phyloP scores from a whole-genome alignment of 2,888 invertebrate species.

The Scaptomyza flava region DNA sequence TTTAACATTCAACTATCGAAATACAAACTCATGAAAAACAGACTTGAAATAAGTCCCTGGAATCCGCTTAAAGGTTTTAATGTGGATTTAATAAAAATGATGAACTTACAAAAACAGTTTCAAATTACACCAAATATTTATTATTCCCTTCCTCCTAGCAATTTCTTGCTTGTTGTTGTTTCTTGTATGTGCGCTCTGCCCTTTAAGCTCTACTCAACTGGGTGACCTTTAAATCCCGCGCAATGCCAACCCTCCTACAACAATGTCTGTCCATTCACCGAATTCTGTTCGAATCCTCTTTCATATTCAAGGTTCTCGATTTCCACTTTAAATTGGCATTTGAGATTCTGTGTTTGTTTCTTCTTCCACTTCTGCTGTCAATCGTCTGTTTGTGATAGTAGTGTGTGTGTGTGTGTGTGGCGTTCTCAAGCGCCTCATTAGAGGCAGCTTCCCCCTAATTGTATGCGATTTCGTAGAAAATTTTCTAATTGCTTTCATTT shows the following conservation, averaged over 20 bases:
- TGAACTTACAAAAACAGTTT: not conserved
- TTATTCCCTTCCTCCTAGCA: no score
- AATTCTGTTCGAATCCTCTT: not conserved
- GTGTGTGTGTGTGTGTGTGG: not conserved
- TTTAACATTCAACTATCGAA: not conserved
- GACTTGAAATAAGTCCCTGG: not conserved
- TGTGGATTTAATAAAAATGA: not conserved
- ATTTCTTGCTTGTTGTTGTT: not conserved
- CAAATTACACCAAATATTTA: not conserved
- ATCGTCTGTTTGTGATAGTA: not conserved
- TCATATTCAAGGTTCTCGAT: not conserved
- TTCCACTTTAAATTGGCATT: no score
- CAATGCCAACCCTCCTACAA: not conserved
- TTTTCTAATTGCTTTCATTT: slow-evolving; percentile 7
- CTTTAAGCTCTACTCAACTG: not conserved
- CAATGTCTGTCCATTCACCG: no score
- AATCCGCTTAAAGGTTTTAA: not conserved
- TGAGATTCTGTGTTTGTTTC: not conserved
- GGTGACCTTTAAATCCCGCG: not conserved
- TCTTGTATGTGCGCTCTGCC: not conserved
- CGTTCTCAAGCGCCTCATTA: slow-evolving; percentile 8
- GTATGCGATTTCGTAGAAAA: slow-evolving; percentile 3
- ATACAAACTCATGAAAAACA: not conserved
- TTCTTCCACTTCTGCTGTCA: not conserved
- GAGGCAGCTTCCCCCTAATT: slow-evolving; percentile 11